phyloP scores from a whole-genome alignment of 2,113 vertebrate species.

The Odocoileus virginianus region DNA sequence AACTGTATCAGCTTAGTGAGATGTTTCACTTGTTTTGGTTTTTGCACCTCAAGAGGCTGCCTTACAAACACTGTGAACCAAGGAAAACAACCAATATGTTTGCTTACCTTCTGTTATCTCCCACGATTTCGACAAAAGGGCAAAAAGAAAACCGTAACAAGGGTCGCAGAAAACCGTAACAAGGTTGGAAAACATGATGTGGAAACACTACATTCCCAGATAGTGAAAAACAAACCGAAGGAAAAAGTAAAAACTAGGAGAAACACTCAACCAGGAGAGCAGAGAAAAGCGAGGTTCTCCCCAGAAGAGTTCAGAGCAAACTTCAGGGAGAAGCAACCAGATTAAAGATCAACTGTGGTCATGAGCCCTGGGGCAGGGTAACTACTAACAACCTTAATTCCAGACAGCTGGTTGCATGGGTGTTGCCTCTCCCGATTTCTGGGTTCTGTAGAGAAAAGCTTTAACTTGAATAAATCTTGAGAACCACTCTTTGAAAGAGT shows the following conservation, averaged over 20 bases:
- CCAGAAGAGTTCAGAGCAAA: rapidly evolving
- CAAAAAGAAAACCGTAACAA: not conserved
- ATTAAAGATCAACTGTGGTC: not conserved
- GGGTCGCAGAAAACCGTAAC: not conserved
- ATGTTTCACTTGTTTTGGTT: not conserved
- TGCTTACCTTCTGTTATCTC: not conserved
- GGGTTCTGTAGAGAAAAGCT: not conserved
- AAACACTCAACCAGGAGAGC: not conserved
- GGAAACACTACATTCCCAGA: too few relatives aligned
- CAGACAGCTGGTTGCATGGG: too few relatives aligned
- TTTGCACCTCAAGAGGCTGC: not conserved
- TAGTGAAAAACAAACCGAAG: not conserved
- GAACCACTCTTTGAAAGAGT: not conserved
- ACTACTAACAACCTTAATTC: too few relatives aligned
- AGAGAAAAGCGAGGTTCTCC: rapidly evolving
- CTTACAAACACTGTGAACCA: not conserved
- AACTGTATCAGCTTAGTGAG: not conserved
- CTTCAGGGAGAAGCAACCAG: rapidly evolving
- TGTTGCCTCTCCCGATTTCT: too few relatives aligned
- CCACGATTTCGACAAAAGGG: not conserved
- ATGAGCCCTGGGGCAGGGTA: not conserved
- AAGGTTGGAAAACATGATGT: not conserved
- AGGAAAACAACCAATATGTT: not conserved
- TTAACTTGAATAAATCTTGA: not conserved
- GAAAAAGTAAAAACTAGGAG: not conserved